Base-by-base conservation (phyloP, 2,888 invertebrate species). In the Patella ulyssiponensis region DNA sequence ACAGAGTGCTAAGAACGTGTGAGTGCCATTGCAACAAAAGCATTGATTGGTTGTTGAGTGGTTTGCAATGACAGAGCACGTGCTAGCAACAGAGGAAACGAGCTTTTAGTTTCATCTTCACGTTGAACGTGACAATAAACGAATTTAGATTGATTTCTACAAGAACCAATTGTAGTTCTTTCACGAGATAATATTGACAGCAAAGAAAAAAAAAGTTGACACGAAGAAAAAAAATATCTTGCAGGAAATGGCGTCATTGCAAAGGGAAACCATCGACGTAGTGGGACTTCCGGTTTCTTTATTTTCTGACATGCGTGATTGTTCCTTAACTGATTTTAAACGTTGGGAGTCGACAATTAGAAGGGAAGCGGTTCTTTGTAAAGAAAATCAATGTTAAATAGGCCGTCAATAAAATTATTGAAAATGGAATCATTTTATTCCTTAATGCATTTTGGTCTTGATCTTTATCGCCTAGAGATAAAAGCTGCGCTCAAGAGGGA, bases 31-130 rank as follows among this genome's bases (percentile, higher is more conserved):
- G 75, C 69, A 53, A 75, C 75, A 69, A 20, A n/a, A 23, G 27
- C 69, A 75, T 75, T 75, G 75, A 75, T 75, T 75, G 75, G 75
- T 69, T 75, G 69, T 75, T 14, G 75, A 75, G 75, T n/a, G 70
- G 69, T 69, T 69, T 75, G 23, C 27, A 51, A 69, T 75, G 52
- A 52, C 69, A 69, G 69, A 69, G 70, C 75, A 58, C 75, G 75
- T 75, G 75, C 75, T 52, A 52, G 69, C 51, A 27, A 54, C n/a
- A 69, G 23, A 69, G 75, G 75, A 75, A 75, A 53, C 69, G 27
- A 69, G 75, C 75, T 75, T 75, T 75, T 69, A 75, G 69, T 20
- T 53, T 54, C 20, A n/a, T 58, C 20, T 58, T 20, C 58, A 58
- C 15, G 17, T 58, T n/a, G 20, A 20, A 20, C 58, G 58, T 20